A percentile compares a stretch with the other conserved stretches of the same genome.
Conservation (phyloP, 2,797 vertebrate genomes). For the Gallinago stenura region DNA sequence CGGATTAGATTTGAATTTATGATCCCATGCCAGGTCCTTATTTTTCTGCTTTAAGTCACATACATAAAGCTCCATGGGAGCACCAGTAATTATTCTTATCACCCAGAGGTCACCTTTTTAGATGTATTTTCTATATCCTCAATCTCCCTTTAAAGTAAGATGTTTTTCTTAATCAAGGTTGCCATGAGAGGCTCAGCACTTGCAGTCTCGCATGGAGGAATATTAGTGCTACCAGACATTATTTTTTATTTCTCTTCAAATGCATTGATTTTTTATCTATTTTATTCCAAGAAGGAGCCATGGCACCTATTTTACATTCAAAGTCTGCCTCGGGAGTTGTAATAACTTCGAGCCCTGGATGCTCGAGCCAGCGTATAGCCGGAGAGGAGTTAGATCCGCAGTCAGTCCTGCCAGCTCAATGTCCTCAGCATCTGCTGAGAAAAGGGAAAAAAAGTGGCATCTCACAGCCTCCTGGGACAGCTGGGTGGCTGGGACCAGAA, state of each 20-base stretch:
- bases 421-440: neutral
- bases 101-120: neutral
- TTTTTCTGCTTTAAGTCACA: neutral
- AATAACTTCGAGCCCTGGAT: neutral
- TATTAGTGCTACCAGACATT: neutral
- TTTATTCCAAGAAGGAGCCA: neutral
- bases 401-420: neutral
- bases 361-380: neutral
- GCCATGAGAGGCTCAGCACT: neutral
- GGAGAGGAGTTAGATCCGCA: rapidly evolving
- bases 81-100: neutral
- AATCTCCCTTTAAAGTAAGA: neutral
- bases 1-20: neutral
- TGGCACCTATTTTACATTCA: constrained; percentile 49
- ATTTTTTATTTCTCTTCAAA: constrained; percentile 54
- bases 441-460: neutral
- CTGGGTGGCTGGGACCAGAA: neutral
- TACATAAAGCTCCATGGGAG: neutral
- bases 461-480: neutral
- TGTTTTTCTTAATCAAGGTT: constrained; percentile 1
- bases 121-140: neutral
- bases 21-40: neutral
- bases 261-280: constrained; percentile 43
- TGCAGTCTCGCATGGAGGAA: neutral
- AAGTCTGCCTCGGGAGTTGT: neutral